Conservation (phyloP, 2,888 invertebrate genomes). For the Oscheius sp. region DNA sequence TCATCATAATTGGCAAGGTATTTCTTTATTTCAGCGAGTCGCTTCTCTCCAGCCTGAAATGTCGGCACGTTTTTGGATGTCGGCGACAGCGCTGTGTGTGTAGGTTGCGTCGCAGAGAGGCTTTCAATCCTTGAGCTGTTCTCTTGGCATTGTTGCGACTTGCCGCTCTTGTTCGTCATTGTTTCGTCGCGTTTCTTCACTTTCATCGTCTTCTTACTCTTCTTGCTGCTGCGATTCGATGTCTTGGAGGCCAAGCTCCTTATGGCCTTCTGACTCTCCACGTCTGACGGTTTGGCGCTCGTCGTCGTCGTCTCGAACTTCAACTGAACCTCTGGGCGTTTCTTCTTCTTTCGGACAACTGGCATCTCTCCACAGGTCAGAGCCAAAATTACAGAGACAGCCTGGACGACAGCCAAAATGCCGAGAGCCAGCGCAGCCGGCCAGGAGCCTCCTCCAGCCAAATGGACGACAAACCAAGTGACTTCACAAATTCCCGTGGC, state of each 20-base stretch:
- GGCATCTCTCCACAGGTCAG: background rate
- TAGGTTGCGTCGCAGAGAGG: background rate
- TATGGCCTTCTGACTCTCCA: background rate
- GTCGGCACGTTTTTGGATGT: background rate
- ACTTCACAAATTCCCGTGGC: constrained; percentile 14
- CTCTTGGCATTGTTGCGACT: no score
- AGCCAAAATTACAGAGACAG: background rate
- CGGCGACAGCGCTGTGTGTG: background rate
- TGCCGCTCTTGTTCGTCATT: no score
- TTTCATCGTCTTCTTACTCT: no score
- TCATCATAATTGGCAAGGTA: background rate
- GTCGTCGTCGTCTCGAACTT: background rate
- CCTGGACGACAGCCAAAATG: background rate
- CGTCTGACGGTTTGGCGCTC: background rate
- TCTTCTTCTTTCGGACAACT: background rate
- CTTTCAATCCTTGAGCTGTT: no score
- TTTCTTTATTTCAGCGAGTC: constrained; percentile 9
- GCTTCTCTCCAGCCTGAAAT: background rate
- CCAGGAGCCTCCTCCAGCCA: constrained; percentile 11
- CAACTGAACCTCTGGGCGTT: constrained; percentile 6
- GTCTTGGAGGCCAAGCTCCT: no score
- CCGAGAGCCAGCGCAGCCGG: background rate
- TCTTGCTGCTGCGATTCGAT: no score
- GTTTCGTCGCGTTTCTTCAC: no score
- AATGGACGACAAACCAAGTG: constrained; percentile 6